These are phyloP conservation scores for Rhynchonycteris naso DNA, from an alignment of 2,797 vertebrate genomes.

Conservation along the genomic window DNA sequence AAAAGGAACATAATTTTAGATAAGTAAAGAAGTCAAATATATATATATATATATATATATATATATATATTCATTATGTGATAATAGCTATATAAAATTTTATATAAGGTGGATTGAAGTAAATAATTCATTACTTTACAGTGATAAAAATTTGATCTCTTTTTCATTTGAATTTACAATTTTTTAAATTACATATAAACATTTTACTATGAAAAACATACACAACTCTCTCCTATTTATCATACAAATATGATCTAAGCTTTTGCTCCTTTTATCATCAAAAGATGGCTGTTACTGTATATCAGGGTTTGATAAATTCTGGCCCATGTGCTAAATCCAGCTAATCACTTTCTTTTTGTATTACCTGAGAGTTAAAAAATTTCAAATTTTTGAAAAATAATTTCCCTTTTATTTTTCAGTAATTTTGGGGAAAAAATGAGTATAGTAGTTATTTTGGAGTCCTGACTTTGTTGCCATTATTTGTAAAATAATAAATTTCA, in stretches of 20 bases:
- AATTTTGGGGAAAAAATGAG: neutral
- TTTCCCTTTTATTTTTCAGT: neutral
- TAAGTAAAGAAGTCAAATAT: neutral
- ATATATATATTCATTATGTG: neutral
- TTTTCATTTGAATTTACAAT: neutral
- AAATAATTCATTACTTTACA: neutral
- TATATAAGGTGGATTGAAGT: neutral
- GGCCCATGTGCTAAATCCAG: neutral
- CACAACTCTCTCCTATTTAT: neutral
- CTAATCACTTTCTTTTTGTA: neutral
- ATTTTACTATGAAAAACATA: neutral
- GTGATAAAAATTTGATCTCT: neutral
- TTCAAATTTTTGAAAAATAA: neutral
- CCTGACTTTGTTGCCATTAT: neutral
- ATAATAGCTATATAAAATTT: neutral
- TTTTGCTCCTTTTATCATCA: neutral
- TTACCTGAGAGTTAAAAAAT: neutral
- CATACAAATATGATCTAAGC: neutral
- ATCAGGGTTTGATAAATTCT: neutral
- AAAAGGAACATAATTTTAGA: neutral
- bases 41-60: too few relatives aligned
- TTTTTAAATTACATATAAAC: neutral
- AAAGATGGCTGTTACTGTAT: neutral
- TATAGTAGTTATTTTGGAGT: neutral
- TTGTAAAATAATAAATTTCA: constrained; percentile 2